A percentile compares a stretch with the other conserved stretches of the same genome.
These are phyloP conservation scores for Drosophila antonietae DNA, from an alignment of 2,888 invertebrate species.

Conservation along the genomic window DNA sequence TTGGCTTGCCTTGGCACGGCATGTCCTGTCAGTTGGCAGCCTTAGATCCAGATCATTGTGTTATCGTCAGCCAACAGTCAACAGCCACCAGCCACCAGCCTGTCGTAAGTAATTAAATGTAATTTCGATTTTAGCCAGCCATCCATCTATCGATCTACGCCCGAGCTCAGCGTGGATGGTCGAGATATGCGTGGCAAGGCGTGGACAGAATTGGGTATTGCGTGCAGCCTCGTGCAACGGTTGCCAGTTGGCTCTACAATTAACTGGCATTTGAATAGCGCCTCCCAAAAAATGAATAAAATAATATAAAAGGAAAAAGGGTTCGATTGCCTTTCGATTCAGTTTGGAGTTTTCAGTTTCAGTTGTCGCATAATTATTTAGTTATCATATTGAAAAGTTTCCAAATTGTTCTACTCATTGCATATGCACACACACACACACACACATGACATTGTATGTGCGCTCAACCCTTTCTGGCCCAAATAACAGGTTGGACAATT, in stretches of 20 bases:
- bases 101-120: constrained; percentile 72
- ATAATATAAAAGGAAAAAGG: constrained; percentile 19
- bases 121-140: constrained; percentile 35
- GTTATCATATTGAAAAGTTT: constrained; percentile 35
- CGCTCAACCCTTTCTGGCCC: constrained; percentile 46
- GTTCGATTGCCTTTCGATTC: constrained; percentile 21
- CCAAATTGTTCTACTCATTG: constrained; percentile 18
- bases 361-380: constrained; percentile 52
- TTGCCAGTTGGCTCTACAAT: constrained; percentile 41
- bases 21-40: constrained; percentile 58
- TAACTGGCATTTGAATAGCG: constrained; percentile 39
- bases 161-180: constrained; percentile 3
- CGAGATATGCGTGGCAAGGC: constrained; percentile 26
- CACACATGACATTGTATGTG: constrained; percentile 10
- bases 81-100: constrained; percentile 47
- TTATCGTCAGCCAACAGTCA: constrained; percentile 30
- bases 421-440: background rate
- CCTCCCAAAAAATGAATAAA: background rate
- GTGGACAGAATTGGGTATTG: constrained; percentile 34
- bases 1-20: constrained; percentile 30
- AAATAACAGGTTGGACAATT: constrained; percentile 49
- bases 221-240: constrained; percentile 38
- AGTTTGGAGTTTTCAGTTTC: constrained; percentile 8
- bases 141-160: constrained; percentile 44
- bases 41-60: constrained; percentile 46